Evolutionary conservation across 2,888 invertebrate species (phyloP), one percentile per base, ranked within the genome.

Genomic region (Lycaena phlaeas): DNA sequence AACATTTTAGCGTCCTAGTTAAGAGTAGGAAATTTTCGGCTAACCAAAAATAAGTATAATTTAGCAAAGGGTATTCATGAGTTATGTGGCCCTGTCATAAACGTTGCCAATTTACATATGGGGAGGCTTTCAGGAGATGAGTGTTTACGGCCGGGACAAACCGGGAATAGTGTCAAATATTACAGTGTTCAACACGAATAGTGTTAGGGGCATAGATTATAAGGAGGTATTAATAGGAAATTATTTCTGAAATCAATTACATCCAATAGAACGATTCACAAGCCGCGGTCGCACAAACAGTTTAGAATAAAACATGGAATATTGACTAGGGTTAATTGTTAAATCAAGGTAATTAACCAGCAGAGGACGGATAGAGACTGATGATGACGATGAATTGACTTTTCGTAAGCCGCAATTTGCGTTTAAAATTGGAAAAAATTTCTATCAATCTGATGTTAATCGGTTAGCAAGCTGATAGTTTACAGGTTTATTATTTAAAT

Each of bases 51-150:
- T 68, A 70, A 70, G 67, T 75, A 70, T 72, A 75, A 65, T 71
- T 70, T 61, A 58, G 65, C 68, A 74, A 76, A 71, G 76, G 72
- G 70, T 71, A 61, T 42, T 42, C 64, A 58, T 59, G 54, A 58
- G 53, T 55, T 67, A 64, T 59, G 53, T 51, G 52, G 55, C 55
- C 52, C 43, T 56, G 57, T 59, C 60, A 63, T 69, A 72, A 72
- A 70, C 60, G 68, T 51, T 51, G 58, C 61, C 67, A 72, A 77
- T 81, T 79, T 81, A 66, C 76, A 77, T 79, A 67, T 66, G 68
- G 58, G 72, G 70, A 67, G 66, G 69, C 72, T 68, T 73, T 71
- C 52, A 58, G 57, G 58, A 62, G 64, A 77, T 73, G 73, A 76
- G 70, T 72, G 74, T 71, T 73, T 75, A 71, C 68, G 66, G 67